Percentiles rank a stretch among this genome's conserved stretches.
These are phyloP conservation scores for Caracal caracal DNA, from an alignment of 2,113 vertebrate species.

Conservation along the genomic window DNA sequence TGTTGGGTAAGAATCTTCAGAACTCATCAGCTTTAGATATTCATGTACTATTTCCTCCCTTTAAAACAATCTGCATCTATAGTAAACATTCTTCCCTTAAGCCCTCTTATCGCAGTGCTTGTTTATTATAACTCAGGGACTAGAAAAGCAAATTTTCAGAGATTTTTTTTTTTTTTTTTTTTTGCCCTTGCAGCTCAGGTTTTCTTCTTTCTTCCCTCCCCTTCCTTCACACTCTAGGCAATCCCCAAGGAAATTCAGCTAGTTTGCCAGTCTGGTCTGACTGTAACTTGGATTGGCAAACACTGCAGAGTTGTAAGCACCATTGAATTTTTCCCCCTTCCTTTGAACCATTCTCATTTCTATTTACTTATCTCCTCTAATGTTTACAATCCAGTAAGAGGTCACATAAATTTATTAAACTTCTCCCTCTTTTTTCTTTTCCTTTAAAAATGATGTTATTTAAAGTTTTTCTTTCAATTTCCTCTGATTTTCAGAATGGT, in stretches of 20 bases:
- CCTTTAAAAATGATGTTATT: constrained; percentile 42
- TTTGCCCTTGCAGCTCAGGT: not conserved
- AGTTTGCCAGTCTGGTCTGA: not conserved
- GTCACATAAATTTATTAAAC: constrained; percentile 15
- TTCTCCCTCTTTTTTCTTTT: not conserved
- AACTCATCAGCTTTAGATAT: not conserved
- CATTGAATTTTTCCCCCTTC: not conserved
- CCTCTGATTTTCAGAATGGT: constrained; percentile 37
- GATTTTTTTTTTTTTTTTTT: not conserved
- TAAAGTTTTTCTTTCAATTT: constrained; percentile 44
- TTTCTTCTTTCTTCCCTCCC: not conserved
- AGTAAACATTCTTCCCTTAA: not conserved
- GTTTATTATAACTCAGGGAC: not conserved
- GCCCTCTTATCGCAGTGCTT: not conserved
- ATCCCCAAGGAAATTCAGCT: constrained; percentile 6
- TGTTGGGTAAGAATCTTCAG: not conserved
- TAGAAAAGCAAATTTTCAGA: not conserved
- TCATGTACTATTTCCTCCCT: not conserved
- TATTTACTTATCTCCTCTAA: constrained; percentile 21
- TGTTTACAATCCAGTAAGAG: constrained; percentile 45
- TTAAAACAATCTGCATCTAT: not conserved
- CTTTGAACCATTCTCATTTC: not conserved
- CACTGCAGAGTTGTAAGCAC: not conserved
- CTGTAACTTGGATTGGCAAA: not conserved
- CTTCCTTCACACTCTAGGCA: not conserved